Evolutionary conservation across 2,888 invertebrate species (phyloP).

Genomic region (Neocrepidodera transversa): DNA sequence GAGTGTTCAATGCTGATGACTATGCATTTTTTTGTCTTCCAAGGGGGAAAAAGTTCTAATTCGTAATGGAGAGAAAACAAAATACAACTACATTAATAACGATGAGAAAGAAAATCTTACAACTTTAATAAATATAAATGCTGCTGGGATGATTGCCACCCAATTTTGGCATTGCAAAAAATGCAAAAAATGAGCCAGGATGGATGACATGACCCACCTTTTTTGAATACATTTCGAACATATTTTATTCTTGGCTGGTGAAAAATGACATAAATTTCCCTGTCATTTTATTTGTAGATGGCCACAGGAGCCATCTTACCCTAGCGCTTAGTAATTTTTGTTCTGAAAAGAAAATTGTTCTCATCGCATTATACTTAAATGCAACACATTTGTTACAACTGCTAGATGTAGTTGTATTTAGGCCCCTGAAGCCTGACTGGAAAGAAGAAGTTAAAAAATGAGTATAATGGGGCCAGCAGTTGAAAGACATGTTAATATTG

Average conservation of each 20-base stretch:
- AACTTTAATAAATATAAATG: neutral
- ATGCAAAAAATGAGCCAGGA: constrained; percentile 46
- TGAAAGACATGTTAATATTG: constrained; percentile 25
- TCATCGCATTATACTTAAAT: too few species aligned
- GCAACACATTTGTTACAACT: constrained; percentile 16
- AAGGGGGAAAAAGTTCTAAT: too few species aligned
- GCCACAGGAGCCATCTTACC: constrained; percentile 13
- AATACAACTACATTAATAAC: too few species aligned
- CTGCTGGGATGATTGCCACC: constrained; percentile 1
- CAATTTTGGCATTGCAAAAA: constrained; percentile 3
- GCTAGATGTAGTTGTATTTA: constrained; percentile 15
- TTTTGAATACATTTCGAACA: too few species aligned
- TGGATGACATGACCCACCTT: too few species aligned
- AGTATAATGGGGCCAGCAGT: constrained; percentile 2
- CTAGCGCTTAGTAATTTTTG: constrained; percentile 12
- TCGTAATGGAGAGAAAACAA: too few species aligned
- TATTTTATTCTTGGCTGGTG: constrained; percentile 47
- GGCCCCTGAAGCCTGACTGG: constrained; percentile 13
- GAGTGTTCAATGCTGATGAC: too few species aligned
- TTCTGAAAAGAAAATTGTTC: too few species aligned
- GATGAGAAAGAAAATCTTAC: too few species aligned
- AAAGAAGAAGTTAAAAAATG: constrained; percentile 15
- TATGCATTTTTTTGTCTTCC: too few species aligned
- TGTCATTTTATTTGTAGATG: constrained; percentile 21
- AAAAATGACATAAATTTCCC: neutral